A percentile compares a stretch with the other conserved stretches of the same genome.
Evolutionary conservation across 2,797 vertebrate species (phyloP).

Genomic region (Hoplostethus mediterraneus): DNA sequence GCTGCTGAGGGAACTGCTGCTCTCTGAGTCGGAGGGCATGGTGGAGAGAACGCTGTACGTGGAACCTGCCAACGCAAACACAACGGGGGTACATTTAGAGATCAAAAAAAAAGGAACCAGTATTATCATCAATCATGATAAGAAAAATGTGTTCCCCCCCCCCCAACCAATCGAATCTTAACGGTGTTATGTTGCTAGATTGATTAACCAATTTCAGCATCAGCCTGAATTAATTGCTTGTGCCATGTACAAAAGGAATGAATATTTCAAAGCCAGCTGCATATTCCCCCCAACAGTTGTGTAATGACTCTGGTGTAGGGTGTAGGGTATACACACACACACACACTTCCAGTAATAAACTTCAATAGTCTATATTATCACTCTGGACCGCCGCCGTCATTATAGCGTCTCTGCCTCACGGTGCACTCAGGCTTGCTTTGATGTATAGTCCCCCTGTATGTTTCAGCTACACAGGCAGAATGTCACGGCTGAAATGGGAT

Average conservation of each 20-base stretch:
- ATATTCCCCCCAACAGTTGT: conserved; percentile 47
- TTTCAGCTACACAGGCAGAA: conserved; percentile 79
- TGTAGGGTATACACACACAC: no score
- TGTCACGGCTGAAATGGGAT: conserved; percentile 80
- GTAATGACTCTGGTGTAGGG: conserved; percentile 49
- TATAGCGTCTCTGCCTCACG: conserved; percentile 60
- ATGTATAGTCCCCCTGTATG: conserved; percentile 76
- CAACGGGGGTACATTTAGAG: conserved; percentile 30
- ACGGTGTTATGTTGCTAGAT: conserved; percentile 4
- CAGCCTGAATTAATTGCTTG: conserved; percentile 31
- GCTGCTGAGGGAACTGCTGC: conserved; percentile 98
- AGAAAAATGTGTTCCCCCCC: no score
- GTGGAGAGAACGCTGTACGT: conserved; percentile 98
- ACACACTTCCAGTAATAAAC: conserved; percentile 61
- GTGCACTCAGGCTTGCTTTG: conserved; percentile 73
- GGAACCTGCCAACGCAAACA: conserved; percentile 86
- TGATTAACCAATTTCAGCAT: conserved; percentile 36
- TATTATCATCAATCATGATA: no score
- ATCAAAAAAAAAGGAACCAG: conserved; percentile 9
- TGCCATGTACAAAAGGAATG: conserved; percentile 23
- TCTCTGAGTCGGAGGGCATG: conserved; percentile 99
- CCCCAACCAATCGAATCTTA: no score
- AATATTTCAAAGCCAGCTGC: conserved; percentile 49
- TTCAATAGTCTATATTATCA: conserved; percentile 59
- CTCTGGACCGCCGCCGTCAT: conserved; percentile 58